These are phyloP conservation scores for Indri indri DNA, from an alignment of 2,113 vertebrate species.

Conservation along the genomic window DNA sequence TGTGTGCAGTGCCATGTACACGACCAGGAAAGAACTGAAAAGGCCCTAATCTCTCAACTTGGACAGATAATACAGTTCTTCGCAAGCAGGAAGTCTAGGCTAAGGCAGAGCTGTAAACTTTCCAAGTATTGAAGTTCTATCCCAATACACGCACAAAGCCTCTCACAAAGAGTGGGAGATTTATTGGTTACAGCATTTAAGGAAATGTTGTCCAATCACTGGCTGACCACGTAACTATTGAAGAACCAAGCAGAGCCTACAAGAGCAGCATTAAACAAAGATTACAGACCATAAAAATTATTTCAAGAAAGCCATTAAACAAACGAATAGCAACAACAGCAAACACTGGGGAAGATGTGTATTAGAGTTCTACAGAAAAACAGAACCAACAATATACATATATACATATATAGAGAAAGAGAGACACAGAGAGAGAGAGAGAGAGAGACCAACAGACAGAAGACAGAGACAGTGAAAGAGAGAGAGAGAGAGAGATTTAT, in stretches of 20 bases:
- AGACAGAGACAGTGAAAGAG: no score
- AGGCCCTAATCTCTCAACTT: not conserved
- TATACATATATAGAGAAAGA: not conserved
- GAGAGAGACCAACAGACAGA: not conserved
- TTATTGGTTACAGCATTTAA: not conserved
- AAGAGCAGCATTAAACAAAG: not conserved
- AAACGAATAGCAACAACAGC: not conserved
- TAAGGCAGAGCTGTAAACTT: not conserved
- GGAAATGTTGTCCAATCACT: not conserved
- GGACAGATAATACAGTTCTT: not conserved
- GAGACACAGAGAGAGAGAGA: no score
- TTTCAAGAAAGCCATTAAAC: not conserved
- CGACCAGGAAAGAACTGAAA: not conserved
- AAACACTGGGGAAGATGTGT: not conserved
- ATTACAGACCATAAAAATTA: not conserved
- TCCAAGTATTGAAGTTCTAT: not conserved
- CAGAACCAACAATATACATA: not conserved
- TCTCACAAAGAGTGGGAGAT: not conserved
- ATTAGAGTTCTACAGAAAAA: not conserved
- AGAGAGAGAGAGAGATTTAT: not conserved
- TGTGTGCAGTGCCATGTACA: not conserved
- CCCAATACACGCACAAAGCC: not conserved
- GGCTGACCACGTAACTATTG: not conserved
- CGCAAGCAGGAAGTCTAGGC: not conserved
- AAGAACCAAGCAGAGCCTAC: not conserved